These are phyloP conservation scores for Fulmarus glacialis DNA, from an alignment of 2,113 vertebrate species.

Conservation along the genomic window DNA sequence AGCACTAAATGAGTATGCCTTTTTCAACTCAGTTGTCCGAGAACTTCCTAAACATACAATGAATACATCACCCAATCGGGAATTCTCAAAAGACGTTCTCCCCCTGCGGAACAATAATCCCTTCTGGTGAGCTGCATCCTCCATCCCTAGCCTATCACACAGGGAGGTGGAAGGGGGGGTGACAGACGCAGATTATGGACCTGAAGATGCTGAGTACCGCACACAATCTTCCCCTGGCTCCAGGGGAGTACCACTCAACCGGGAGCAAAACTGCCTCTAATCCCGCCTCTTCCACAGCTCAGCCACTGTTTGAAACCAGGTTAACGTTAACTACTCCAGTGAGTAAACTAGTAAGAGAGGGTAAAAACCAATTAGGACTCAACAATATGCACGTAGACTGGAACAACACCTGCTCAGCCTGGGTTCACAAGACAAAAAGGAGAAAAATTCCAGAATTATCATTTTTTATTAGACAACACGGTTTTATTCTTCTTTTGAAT, in stretches of 20 bases:
- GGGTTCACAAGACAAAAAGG: not conserved
- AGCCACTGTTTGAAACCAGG: not conserved
- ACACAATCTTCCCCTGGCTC: not conserved
- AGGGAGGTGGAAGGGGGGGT: rapidly evolving
- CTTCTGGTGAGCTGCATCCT: not conserved
- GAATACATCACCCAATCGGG: not conserved
- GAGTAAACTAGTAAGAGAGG: not conserved
- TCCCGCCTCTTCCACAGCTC: not conserved
- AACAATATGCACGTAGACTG: rapidly evolving
- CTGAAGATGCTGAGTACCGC: not conserved
- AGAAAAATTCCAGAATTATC: not conserved
- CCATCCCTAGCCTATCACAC: not conserved
- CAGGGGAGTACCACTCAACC: rapidly evolving
- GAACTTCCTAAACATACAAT: not conserved
- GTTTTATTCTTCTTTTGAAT: not conserved
- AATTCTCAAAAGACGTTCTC: not conserved
- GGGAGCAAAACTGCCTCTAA: not conserved
- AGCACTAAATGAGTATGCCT: not conserved
- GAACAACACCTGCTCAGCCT: not conserved
- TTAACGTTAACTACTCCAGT: not conserved
- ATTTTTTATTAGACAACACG: not conserved
- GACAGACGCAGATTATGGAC: not conserved
- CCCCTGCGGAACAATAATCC: not conserved
- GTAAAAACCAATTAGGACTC: not conserved
- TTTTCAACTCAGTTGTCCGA: not conserved